Percentiles rank a stretch among this genome's conserved stretches.
phyloP scores from a whole-genome alignment of 1,140 invertebrate species.

The Ceratina calcarata region DNA sequence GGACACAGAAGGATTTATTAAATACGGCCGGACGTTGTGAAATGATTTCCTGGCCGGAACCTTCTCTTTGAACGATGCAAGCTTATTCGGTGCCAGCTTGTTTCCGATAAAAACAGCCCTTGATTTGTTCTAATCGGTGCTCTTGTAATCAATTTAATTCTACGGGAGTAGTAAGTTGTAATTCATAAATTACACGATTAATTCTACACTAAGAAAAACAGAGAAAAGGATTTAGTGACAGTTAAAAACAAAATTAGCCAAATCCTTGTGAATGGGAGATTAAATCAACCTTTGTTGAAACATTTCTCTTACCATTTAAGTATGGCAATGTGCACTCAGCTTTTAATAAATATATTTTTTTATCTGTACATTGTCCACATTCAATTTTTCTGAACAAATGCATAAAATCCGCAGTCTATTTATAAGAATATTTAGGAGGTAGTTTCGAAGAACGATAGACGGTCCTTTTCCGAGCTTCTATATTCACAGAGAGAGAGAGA shows the following conservation, averaged over 20 bases:
- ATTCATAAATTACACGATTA: neutral
- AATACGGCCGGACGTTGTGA: too few species aligned
- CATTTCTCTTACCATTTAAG: too few species aligned
- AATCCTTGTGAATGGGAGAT: neutral
- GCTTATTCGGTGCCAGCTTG: neutral
- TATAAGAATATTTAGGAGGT: neutral
- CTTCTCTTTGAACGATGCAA: neutral
- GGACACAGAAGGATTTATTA: neutral
- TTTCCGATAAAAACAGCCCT: constrained; percentile 16
- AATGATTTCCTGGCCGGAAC: neutral
- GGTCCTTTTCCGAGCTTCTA: constrained; percentile 17
- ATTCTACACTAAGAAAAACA: too few species aligned
- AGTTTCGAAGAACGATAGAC: neutral
- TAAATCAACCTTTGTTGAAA: neutral
- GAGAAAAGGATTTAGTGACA: neutral
- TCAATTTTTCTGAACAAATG: too few species aligned
- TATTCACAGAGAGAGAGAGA: too few species aligned
- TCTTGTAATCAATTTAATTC: neutral
- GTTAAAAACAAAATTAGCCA: neutral
- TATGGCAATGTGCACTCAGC: too few species aligned
- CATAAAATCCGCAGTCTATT: neutral
- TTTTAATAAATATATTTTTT: too few species aligned
- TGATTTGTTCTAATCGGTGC: neutral
- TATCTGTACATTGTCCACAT: too few species aligned
- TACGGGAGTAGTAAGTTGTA: neutral